A percentile compares a stretch with the other conserved stretches of the same genome.
Conservation (phyloP, 2,888 invertebrate genomes). For the Dolichomitus sp. region DNA sequence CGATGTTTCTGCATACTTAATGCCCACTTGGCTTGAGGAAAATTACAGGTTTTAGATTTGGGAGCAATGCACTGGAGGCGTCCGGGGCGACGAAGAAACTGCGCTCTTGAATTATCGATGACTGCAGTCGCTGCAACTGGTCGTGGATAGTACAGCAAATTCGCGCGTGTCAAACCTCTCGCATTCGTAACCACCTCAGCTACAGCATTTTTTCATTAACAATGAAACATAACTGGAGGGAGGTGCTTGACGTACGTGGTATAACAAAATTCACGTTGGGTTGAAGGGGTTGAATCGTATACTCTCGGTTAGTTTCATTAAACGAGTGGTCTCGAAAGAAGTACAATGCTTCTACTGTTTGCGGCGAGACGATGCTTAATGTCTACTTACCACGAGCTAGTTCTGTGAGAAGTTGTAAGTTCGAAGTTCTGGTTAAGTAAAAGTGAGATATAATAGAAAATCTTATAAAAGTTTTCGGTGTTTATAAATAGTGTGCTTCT, state of each 20-base stretch:
- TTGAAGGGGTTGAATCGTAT: not conserved
- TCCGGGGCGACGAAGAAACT: not conserved
- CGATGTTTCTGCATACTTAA: not conserved
- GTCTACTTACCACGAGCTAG: no score
- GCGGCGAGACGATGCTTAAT: no score
- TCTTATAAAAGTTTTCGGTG: no score
- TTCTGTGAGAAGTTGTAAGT: no score
- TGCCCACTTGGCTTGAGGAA: no score
- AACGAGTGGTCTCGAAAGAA: no score
- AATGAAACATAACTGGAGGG: not conserved
- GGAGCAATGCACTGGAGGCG: not conserved
- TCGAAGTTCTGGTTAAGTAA: no score
- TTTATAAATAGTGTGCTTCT: no score
- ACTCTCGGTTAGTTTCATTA: no score
- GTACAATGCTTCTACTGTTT: no score
- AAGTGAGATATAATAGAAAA: no score
- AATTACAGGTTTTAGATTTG: constrained; percentile 1
- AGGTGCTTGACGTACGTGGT: not conserved
- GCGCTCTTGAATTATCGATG: constrained; percentile 12
- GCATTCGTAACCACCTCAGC: not conserved
- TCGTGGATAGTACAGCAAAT: no score
- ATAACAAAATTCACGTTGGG: not conserved
- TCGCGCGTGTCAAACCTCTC: not conserved
- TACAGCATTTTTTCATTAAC: not conserved
- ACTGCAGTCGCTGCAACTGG: not conserved